Base-by-base conservation (phyloP, 2,888 invertebrate genomes). In the Amphipyra tragopoginis region DNA sequence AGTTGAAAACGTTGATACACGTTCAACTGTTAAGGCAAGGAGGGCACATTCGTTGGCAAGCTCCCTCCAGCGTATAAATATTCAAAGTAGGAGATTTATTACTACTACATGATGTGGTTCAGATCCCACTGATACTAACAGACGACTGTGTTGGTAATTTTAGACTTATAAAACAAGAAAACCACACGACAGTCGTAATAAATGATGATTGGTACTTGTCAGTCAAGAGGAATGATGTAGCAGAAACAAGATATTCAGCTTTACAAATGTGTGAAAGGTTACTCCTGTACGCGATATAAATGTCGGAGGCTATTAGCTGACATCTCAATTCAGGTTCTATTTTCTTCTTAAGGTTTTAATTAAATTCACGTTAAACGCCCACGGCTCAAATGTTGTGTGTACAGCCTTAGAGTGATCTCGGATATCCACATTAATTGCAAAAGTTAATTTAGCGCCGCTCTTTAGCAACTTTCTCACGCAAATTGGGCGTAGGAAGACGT, bases 401-500 rank as follows among this genome's bases (percentile, higher is more conserved):
- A 68, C 13, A n/a, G 26, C 45, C 34, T 52, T 68, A 74, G 53
- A 62, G 51, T 71, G 66, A 75, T 75, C 77, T 73, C 62, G 65
- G 74, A 70, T 76, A 70, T 82, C 66, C 82, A 82, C 79, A 71
- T 76, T 68, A 71, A 74, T 82, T 83, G 82, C 80, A 75, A 79
- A 83, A 78, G 81, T 82, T 84, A 79, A 81, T 85, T 83, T 74
- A 70, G 63, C 73, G 67, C 51, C 55, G 72, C 74, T 80, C 77
- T 81, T 83, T 76, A 78, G 62, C 71, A 67, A 79, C 80, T 84
- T 86, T 86, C 85, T 83, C 83, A 83, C 80, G 80, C 81, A 84
- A 84, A 85, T 85, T 80, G 81, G 74, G 80, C 79, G 87, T 86
- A 83, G 87, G 86, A 80, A 85, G 88, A 86, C 80, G 84, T 85